Evolutionary conservation across 1,140 invertebrate genomes (phyloP), one percentile per base, ranked within the genome.

Genomic region (Trichonephila inaurata): DNA sequence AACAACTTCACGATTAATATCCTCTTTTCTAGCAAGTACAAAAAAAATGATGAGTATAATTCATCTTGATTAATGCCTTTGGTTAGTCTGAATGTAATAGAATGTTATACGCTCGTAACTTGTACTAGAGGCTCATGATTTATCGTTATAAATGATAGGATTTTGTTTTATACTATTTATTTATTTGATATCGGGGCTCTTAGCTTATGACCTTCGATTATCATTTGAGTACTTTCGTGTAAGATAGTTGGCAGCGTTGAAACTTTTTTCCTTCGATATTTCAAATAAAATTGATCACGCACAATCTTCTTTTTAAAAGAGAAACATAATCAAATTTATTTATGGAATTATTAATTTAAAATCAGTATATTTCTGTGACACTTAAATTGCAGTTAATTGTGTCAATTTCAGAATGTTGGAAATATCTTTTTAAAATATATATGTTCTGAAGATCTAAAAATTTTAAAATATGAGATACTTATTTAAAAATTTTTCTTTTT

Each of bases 1-100:
- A 51, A 89, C 44, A 77, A 77, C 44, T 72, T 58, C 44, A 21
- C 88, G 64, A 89, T 89, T 89, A 89, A 72, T 72, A 89, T 77
- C 21, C 19, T 1, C 44, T 72, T 77, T 89, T 60, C 16, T 7
- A 77, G 58, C 14, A 19, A 28, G 16, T 18, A n/a, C 19, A 51
- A 24, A 72, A 24, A 72, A 69, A 51, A 24, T 60, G 88, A 33
- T 60, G 64, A 89, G 33, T 51, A 77, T 89, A 89, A 89, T 89
- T 69, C 88, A 58, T 77, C 88, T n/a, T 89, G 88, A 89, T 89
- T 89, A 89, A 89, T 89, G 88, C 51, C 44, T 28, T 60, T 64
- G 14, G 61, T 14, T 12, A 19, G 12, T 12, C 5, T 44, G 62
- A 64, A 64, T 77, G 66, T 89, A 89, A 89, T 89, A 60, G 66